These are phyloP conservation scores for Ostrea denselamellosa DNA, from an alignment of 1,140 invertebrate species.

Conservation along the genomic window DNA sequence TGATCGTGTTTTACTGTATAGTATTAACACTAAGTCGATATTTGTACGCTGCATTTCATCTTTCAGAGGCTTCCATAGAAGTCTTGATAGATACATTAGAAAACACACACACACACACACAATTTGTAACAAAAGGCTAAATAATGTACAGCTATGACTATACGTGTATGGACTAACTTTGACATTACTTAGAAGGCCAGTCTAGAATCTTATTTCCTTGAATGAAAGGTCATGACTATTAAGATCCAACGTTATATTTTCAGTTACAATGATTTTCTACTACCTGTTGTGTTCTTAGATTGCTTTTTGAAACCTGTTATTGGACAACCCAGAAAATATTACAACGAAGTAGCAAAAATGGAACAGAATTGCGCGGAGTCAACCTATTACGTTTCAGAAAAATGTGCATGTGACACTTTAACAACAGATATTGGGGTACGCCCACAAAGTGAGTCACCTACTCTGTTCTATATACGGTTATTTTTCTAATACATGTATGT, in stretches of 20 bases:
- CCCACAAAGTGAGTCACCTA: not conserved
- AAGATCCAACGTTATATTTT: not conserved
- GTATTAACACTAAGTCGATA: too few species aligned
- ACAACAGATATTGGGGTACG: not conserved
- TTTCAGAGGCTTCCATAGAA: too few species aligned
- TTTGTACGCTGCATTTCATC: too few species aligned
- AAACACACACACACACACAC: too few species aligned
- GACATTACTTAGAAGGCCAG: too few species aligned
- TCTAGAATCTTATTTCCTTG: not conserved
- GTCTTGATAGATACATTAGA: too few species aligned
- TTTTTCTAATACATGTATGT: too few species aligned
- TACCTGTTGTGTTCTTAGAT: not conserved
- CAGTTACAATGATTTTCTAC: not conserved
- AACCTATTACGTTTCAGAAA: not conserved
- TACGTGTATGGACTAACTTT: too few species aligned
- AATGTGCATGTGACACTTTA: not conserved
- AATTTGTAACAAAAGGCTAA: too few species aligned
- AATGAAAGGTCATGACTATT: not conserved
- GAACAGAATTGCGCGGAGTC: not conserved
- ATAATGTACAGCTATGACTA: too few species aligned
- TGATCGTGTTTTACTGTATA: too few species aligned
- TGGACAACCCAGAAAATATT: slow-evolving; percentile 1
- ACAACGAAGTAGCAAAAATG: slow-evolving; percentile 13
- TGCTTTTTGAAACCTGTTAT: not conserved
- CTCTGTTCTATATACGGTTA: too few species aligned